phyloP scores from a whole-genome alignment of 2,888 invertebrate genomes.

The Zaprionus lineosus region DNA sequence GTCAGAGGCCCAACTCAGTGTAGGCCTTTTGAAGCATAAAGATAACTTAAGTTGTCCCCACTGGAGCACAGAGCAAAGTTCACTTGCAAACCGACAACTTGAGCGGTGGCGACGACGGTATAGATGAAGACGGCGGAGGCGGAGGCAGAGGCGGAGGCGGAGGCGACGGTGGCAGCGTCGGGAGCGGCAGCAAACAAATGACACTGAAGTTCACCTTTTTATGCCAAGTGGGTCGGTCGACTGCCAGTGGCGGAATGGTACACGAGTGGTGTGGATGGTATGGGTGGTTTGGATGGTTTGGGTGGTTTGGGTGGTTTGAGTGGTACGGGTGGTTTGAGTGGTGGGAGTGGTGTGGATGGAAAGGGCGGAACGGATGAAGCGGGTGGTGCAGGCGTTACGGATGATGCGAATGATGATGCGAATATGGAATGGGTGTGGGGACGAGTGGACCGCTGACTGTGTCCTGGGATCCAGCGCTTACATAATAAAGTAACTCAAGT shows the following conservation, averaged over 20 bases:
- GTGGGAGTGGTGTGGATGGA: no score
- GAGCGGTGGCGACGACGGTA: slow-evolving; percentile 16
- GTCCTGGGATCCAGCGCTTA: slow-evolving; percentile 45
- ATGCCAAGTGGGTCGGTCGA: slow-evolving; percentile 49
- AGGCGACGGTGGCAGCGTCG: background rate
- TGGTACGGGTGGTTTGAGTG: no score
- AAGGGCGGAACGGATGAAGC: no score
- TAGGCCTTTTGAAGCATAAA: slow-evolving; percentile 70
- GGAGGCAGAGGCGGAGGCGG: no score
- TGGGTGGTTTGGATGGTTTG: no score
- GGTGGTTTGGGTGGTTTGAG: no score
- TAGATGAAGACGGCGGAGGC: no score
- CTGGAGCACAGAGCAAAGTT: slow-evolving; percentile 50
- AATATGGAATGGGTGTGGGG: background rate
- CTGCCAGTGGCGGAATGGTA: no score
- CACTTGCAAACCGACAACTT: slow-evolving; percentile 47
- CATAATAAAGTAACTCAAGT: slow-evolving; percentile 62
- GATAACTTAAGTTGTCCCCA: slow-evolving; percentile 69
- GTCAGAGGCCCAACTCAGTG: slow-evolving; percentile 40
- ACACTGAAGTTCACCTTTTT: slow-evolving; percentile 67
- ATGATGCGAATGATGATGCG: no score
- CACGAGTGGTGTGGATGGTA: no score
- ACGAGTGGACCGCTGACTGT: background rate
- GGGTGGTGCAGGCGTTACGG: no score
- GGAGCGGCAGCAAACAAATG: slow-evolving; percentile 54